Evolutionary conservation across 2,888 invertebrate genomes (phyloP).

Genomic region (Protodeltote pygarga): DNA sequence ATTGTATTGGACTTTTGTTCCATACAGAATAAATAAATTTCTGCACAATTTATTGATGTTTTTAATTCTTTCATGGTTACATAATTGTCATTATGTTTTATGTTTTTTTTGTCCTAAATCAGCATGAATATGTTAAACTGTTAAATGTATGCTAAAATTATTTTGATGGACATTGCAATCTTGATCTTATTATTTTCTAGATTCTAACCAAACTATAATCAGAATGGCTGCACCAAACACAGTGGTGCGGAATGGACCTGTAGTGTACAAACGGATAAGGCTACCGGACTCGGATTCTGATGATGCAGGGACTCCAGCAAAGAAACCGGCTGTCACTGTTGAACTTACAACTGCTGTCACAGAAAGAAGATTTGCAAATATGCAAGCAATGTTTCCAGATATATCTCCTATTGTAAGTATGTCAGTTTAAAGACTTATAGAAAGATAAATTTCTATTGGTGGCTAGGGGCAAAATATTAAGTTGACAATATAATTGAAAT

Average conservation of each 20-base stretch:
- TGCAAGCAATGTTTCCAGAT: slow-evolving; percentile 88
- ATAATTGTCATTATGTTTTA: no score
- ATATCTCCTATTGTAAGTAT: slow-evolving; percentile 86
- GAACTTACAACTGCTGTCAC: slow-evolving; percentile 82
- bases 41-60: no score
- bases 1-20: no score
- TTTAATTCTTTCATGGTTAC: no score
- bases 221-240: slow-evolving; percentile 73
- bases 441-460: no score
- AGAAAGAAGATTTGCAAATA: slow-evolving; percentile 88
- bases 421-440: no score
- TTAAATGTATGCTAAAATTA: neutral
- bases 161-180: neutral
- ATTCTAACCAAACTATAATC: slow-evolving; percentile 49
- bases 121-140: neutral
- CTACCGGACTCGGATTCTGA: slow-evolving; percentile 86
- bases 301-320: slow-evolving; percentile 67
- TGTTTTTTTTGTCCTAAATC: no score
- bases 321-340: slow-evolving; percentile 32
- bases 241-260: slow-evolving; percentile 61
- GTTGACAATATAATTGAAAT: no score
- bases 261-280: slow-evolving; percentile 77
- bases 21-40: no score
- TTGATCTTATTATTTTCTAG: slow-evolving; percentile 42
- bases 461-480: no score